Evolutionary conservation across 2,888 invertebrate species (phyloP).

Genomic region (Ptychoptera albimana): DNA sequence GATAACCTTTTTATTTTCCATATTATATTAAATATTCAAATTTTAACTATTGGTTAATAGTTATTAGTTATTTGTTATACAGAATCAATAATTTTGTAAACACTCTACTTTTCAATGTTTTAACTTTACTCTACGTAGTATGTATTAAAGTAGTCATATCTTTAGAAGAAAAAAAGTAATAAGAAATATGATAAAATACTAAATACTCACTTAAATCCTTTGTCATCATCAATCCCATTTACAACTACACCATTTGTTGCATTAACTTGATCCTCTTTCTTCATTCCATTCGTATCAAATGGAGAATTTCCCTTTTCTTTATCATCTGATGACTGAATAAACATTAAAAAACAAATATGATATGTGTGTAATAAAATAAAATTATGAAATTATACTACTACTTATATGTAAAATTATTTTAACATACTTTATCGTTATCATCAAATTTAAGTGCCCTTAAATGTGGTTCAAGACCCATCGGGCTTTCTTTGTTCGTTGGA

Average conservation of each 20-base stretch:
- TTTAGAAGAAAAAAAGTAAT: neutral
- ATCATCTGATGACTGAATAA: constrained; percentile 27
- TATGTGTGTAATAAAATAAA: constrained; percentile 3
- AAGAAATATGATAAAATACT: constrained; percentile 7
- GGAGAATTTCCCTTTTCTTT: constrained; percentile 40
- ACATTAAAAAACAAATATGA: constrained; percentile 16
- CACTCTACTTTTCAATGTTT: too few species aligned
- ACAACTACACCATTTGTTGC: constrained; percentile 40
- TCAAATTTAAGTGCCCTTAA: constrained; percentile 47
- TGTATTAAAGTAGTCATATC: too few species aligned
- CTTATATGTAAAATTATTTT: constrained; percentile 1
- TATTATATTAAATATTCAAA: too few species aligned
- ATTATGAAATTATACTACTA: neutral
- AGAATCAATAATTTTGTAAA: too few species aligned
- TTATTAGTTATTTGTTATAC: too few species aligned
- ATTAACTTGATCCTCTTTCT: constrained; percentile 35
- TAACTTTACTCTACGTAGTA: too few species aligned
- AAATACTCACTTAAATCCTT: constrained; percentile 71
- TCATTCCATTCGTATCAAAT: constrained; percentile 31
- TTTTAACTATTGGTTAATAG: too few species aligned
- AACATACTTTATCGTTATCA: constrained; percentile 31
- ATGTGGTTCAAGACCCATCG: constrained; percentile 42
- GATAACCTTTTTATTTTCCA: too few species aligned
- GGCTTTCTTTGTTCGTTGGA: constrained; percentile 59
- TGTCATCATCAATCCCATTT: constrained; percentile 72